phyloP scores from a whole-genome alignment of 2,888 invertebrate genomes.

The Dioctria rufipes region DNA sequence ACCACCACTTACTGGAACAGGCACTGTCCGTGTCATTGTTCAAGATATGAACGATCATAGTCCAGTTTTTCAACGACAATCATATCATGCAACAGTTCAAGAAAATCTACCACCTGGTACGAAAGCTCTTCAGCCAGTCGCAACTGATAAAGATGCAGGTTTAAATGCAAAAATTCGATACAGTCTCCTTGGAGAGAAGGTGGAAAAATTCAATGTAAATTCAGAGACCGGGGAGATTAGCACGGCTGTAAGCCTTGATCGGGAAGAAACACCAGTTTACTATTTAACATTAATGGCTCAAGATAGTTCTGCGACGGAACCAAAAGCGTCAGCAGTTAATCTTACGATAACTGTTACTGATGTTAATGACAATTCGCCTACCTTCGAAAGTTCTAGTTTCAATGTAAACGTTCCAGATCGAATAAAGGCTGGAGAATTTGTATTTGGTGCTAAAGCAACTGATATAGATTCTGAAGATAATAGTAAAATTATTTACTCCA shows the following conservation, averaged over 20 bases:
- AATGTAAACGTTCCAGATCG: constrained; percentile 87
- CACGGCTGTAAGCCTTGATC: constrained; percentile 81
- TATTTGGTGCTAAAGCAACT: constrained; percentile 89
- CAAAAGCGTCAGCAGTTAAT: constrained; percentile 86
- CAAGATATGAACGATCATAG: constrained; percentile 96
- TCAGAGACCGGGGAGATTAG: constrained; percentile 84
- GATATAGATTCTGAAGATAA: constrained; percentile 89
- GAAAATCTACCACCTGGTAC: constrained; percentile 89
- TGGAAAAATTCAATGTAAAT: constrained; percentile 86
- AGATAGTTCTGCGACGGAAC: constrained; percentile 90
- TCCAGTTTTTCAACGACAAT: constrained; percentile 88
- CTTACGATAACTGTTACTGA: constrained; percentile 85
- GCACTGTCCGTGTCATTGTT: constrained; percentile 89
- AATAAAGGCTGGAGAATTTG: constrained; percentile 85
- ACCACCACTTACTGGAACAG: constrained; percentile 93
- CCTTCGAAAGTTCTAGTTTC: constrained; percentile 82
- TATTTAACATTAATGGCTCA: constrained; percentile 89
- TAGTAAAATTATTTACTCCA: constrained; percentile 83
- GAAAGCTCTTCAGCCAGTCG: constrained; percentile 83
- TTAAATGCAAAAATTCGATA: constrained; percentile 91
- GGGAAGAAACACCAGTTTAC: constrained; percentile 84
- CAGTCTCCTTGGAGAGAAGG: constrained; percentile 85
- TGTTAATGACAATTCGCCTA: constrained; percentile 89
- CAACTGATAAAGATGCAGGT: constrained; percentile 87
- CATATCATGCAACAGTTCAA: constrained; percentile 82